A percentile compares a stretch with the other conserved stretches of the same genome.
Evolutionary conservation across 2,113 vertebrate genomes (phyloP).

Genomic region (Epinephelus cyanopodus): DNA sequence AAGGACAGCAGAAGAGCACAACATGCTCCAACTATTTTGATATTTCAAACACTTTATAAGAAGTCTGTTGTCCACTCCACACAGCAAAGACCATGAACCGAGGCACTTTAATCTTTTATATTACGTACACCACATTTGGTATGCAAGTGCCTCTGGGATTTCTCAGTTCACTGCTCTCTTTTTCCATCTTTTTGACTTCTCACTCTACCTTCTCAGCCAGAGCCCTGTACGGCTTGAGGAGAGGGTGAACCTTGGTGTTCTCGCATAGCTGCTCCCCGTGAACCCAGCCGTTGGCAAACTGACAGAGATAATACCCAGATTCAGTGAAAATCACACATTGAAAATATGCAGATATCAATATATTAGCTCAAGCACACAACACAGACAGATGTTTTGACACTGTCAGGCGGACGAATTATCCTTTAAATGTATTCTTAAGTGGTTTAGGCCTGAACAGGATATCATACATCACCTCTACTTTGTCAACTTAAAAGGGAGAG

Average conservation of each 20-base stretch:
- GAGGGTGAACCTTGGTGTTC: slow-evolving; percentile 92
- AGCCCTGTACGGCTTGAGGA: slow-evolving; percentile 95
- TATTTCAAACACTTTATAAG: slow-evolving; percentile 34
- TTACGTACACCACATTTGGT: slow-evolving; percentile 30
- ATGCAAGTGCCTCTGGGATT: slow-evolving; percentile 39
- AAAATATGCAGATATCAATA: slow-evolving; percentile 20
- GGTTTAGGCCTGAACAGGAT: slow-evolving; percentile 3
- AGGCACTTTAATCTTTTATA: slow-evolving; percentile 56
- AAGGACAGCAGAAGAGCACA: slow-evolving; percentile 19
- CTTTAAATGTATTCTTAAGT: neutral
- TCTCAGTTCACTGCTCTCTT: slow-evolving; percentile 25
- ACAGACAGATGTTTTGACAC: slow-evolving; percentile 34
- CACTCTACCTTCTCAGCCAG: slow-evolving; percentile 92
- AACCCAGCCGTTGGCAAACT: slow-evolving; percentile 96
- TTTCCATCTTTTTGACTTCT: slow-evolving; percentile 7
- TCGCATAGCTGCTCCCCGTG: slow-evolving; percentile 95
- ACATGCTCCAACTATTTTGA: neutral
- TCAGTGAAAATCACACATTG: slow-evolving; percentile 19
- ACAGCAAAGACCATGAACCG: neutral
- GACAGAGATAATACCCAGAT: slow-evolving; percentile 56
- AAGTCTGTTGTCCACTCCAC: neutral
- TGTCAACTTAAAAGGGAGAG: neutral
- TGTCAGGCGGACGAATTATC: neutral
- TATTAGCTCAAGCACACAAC: neutral
- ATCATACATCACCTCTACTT: slow-evolving; percentile 25